Base-by-base conservation (phyloP, 2,797 vertebrate species). In the Mormyrus hasselquistii region DNA sequence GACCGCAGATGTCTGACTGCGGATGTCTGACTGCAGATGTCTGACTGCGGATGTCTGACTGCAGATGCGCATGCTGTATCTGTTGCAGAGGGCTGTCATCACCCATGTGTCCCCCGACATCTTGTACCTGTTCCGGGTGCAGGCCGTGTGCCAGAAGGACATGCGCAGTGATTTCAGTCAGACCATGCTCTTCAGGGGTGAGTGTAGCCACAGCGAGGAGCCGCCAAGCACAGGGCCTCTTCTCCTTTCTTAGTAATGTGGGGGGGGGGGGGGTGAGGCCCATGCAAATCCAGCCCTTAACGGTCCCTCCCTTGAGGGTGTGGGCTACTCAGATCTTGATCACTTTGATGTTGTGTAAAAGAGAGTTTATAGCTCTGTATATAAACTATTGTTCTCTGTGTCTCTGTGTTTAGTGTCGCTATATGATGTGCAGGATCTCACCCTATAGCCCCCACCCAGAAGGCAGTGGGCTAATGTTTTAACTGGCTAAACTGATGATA, bases 151-250 rank as follows among this genome's bases (percentile, higher is more conserved):
- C 93, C 96, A 94, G 90, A 98, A 98, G 25, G 98, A 99, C 95
- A 97, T 99, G 97, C 97, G 97, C 93, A 99, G 98, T 87, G 98
- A 99, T 95, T 99, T 99, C 96, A 99, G 98, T 94, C 98, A 99
- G 94, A 99, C 97, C 90, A 98, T 99, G 98, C 96, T 99, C 89
- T 98, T 99, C 93, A 97, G 98, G 97, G 98, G 98, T 99, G 95
- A 96, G 89, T 69, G 62, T 50, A 59, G 85, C 47, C 22, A 47
- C 59, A 25, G n/a, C 52, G 4, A 34, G 85, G 22, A 1, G 3
- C 1, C 12, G 0, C 2, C 10, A 62, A 25, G n/a, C n/a, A 62
- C 2, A 25, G 47, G 52, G 8, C 9, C 38, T 16, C 49, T 19
- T 16, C 29, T 47, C 16, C 29, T 57, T 5, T 19, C 22, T 59